Evolutionary conservation across 2,888 invertebrate genomes (phyloP), one percentile per base, ranked within the genome.

Genomic region (Falcaria lacertinaria): DNA sequence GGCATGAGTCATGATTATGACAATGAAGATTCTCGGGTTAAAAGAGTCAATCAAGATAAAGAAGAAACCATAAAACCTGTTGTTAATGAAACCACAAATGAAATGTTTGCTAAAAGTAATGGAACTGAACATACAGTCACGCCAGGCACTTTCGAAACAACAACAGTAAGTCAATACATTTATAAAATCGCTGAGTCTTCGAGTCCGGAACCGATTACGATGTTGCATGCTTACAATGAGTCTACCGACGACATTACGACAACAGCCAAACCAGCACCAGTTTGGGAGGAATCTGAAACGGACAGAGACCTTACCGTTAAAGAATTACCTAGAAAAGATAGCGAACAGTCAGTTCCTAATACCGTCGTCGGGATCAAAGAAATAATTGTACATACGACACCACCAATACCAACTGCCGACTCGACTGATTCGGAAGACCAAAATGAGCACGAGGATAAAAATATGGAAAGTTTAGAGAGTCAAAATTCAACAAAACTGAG

Each of bases 1-100:
- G 77, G 74, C 22, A 79, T 83, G 72, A 51, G 62, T 32, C 72
- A 78, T 38, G 83, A 87, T 59, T 86, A 87, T 52, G 80, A 85
- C 38, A 77, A 59, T 53, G 81, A 80, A 45, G 85, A 86, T 51
- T 58, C 69, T 16, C 66, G 80, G 45, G 72, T 74, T 15, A 85
- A 83, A 68, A 75, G 83, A 61, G 79, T 83, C 4, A 74, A 83
- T 51, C 52, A 56, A 42, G 69, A 72, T 50, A 57, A 60, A 28
- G 54, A 45, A 33, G 39, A 37, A 16, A 44, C 43, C 19, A 57
- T 48, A 22, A 51, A 55, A 47, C 37, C 41, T 25, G 45, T 43
- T 28, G 44, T 40, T 8, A 48, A 47, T 13, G 48, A 43, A 32
- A 42, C 42, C 35, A 39, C 28, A 6, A 44, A 36, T n/a, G 36